Percentiles rank a stretch among this genome's conserved stretches.
Conservation (phyloP, 2,888 invertebrate species). For the Andrena camellia region DNA sequence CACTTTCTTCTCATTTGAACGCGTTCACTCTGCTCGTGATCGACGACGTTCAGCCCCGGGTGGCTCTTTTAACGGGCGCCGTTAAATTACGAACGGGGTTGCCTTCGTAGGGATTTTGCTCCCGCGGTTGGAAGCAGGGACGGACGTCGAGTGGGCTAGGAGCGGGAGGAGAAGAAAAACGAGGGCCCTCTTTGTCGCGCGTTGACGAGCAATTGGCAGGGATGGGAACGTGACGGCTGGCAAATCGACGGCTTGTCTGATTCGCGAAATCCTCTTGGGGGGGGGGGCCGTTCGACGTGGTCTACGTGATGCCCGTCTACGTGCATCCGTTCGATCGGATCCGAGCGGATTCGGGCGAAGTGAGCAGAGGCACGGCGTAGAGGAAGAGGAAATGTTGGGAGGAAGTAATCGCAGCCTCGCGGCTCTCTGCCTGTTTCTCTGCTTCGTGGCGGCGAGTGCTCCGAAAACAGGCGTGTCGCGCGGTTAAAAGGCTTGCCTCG, state of each 20-base stretch:
- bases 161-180: background rate
- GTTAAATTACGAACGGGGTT: too few relatives aligned
- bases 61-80: too few relatives aligned
- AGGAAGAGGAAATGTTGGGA: background rate
- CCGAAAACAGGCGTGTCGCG: constrained; percentile 8
- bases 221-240: constrained; percentile 42
- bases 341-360: background rate
- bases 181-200: constrained; percentile 9
- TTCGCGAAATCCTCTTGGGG: constrained; percentile 39
- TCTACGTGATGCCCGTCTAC: constrained; percentile 23
- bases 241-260: constrained; percentile 34
- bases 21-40: too few relatives aligned
- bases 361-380: background rate
- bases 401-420: background rate
- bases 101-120: too few relatives aligned
- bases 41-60: too few relatives aligned
- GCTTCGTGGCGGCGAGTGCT: constrained; percentile 1
- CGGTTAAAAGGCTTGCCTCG: background rate
- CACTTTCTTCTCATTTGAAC: too few relatives aligned
- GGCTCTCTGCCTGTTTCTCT: background rate
- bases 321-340: constrained; percentile 23
- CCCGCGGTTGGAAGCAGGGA: background rate
- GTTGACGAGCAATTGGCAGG: constrained; percentile 42
- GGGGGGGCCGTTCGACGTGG: constrained; percentile 20
- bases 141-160: background rate